Base-by-base conservation (phyloP, 2,888 invertebrate species). In the Ganaspis brasiliensis region DNA sequence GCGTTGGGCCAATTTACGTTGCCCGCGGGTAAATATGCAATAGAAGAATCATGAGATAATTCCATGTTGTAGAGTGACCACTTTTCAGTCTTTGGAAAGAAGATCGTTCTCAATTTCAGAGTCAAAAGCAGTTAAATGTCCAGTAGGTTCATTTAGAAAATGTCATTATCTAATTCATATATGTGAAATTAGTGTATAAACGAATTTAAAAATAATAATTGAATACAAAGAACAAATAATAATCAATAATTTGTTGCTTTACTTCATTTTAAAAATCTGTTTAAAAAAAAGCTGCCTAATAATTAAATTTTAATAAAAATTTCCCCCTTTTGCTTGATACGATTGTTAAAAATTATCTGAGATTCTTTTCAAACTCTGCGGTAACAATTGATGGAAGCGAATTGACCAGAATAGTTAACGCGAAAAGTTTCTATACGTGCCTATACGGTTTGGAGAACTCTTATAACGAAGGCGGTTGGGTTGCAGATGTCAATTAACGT, bases 401-500 rank as follows among this genome's bases (percentile, higher is more conserved):
- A 77, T 75, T 78, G 57, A 3, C 26, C 31, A 74, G 78, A 81
- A 73, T 76, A 63, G 73, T 78, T 77, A 78, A 74, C 57, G 77
- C 21, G 72, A 75, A 80, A 75, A 79, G 76, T 70, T 81, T 73
- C 72, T 63, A 26, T n/a, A 57, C 72, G 75, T 79, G 9, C 9
- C 31, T 57, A n/a, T n/a, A 75, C 73, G 75, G 72, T 81, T 76
- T 79, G 80, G 72, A 77, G 79, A 79, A 73, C 70, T 78, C 63
- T 74, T n/a, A n/a, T n/a, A 83, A 83, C 83, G 85, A 81, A 84
- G 84, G 77, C 82, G 83, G 81, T 75, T 76, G 79, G 78, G 80
- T 79, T 80, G 78, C 81, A 84, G 81, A 82, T 84, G 85, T 83
- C 88, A 87, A 89, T 89, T 89, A 89, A 86, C 85, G 86, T 88